These are phyloP conservation scores for Lacerta viridis DNA, from an alignment of 2,797 vertebrate species.

Conservation along the genomic window DNA sequence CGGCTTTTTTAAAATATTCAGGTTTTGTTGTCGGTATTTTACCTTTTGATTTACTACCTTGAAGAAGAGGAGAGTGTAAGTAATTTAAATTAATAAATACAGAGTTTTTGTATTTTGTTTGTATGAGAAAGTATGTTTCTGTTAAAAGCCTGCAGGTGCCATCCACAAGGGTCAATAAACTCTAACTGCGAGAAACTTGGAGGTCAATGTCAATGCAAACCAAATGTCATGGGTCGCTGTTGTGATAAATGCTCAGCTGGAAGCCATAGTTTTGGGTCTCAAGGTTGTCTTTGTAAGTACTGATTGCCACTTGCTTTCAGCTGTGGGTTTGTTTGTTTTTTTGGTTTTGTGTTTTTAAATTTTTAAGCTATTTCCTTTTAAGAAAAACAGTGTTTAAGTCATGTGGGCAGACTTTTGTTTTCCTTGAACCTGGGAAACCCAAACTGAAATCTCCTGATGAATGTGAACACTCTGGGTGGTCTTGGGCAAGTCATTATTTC, in stretches of 20 bases:
- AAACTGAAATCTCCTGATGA: neutral
- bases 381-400: neutral
- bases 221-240: slow-evolving; percentile 85
- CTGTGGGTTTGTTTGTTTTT: neutral
- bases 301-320: neutral
- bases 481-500: neutral
- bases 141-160: slow-evolving; percentile 87
- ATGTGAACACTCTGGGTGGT: neutral
- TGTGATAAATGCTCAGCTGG: slow-evolving; percentile 86
- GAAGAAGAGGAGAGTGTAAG: neutral
- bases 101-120: neutral
- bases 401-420: neutral
- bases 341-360: too few species aligned
- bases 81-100: neutral
- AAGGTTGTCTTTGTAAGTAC: slow-evolving; percentile 85
- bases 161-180: slow-evolving; percentile 80
- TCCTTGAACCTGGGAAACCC: too few species aligned
- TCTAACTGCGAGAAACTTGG: slow-evolving; percentile 84
- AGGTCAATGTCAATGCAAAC: slow-evolving; percentile 88
- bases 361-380: neutral
- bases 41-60: neutral
- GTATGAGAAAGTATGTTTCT: neutral
- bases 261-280: slow-evolving; percentile 85
- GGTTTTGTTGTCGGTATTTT: neutral
- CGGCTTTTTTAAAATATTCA: neutral